These are phyloP conservation scores for Himalopsyche tibetana DNA, from an alignment of 2,888 invertebrate species.

Conservation along the genomic window DNA sequence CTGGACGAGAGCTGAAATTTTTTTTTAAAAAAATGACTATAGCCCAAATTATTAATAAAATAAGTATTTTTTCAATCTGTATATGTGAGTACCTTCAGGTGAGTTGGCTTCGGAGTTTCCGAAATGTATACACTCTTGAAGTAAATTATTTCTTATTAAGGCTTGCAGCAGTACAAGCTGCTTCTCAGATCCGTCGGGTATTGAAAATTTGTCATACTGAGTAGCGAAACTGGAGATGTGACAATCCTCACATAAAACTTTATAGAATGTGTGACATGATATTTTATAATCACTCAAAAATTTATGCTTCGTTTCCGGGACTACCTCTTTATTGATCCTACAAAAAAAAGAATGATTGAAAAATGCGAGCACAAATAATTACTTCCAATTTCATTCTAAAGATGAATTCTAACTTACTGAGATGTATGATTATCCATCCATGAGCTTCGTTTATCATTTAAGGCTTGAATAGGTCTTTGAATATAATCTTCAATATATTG, in stretches of 20 bases:
- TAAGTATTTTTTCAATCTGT: background rate
- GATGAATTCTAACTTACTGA: background rate
- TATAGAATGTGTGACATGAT: conserved; percentile 71
- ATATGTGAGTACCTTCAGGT: conserved; percentile 54
- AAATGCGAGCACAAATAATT: background rate
- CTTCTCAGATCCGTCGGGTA: conserved; percentile 68
- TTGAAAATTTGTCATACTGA: conserved; percentile 70
- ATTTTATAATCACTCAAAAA: conserved; percentile 66
- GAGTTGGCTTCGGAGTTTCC: conserved; percentile 66
- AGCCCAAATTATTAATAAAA: background rate
- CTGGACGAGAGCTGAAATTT: conserved; percentile 72
- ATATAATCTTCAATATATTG: conserved; percentile 71
- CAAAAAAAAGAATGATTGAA: conserved; percentile 50
- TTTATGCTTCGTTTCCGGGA: conserved; percentile 62
- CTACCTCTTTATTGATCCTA: conserved; percentile 61
- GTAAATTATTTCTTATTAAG: conserved; percentile 69
- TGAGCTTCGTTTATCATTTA: conserved; percentile 68
- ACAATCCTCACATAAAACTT: conserved; percentile 68
- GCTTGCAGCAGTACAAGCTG: conserved; percentile 70
- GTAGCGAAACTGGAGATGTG: conserved; percentile 69
- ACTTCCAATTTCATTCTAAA: background rate
- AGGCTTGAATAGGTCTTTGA: conserved; percentile 70
- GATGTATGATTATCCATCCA: background rate
- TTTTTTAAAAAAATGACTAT: conserved; percentile 48
- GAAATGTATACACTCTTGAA: conserved; percentile 70